Evolutionary conservation across 2,888 invertebrate species (phyloP), one percentile per base, ranked within the genome.

Genomic region (Marasmarcha lunaedactyla): DNA sequence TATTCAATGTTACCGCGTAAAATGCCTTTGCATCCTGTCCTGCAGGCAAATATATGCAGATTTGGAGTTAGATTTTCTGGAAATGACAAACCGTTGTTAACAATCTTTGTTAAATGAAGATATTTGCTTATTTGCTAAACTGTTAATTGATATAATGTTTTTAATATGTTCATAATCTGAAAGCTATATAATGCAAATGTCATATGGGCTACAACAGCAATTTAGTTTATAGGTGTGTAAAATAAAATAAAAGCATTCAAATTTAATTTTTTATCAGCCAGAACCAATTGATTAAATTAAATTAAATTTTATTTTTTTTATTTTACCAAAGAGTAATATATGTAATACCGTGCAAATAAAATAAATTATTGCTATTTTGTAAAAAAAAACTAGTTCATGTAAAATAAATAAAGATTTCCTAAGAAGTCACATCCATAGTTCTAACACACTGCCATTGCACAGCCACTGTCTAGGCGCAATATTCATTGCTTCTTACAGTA

Each of bases 1-100:
- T 59, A 64, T 66, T 66, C 61, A 62, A 59, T 63, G 61, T 59
- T 63, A 57, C 59, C 54, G 52, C 45, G 53, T 44, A 49, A 59
- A 65, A 65, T 60, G 56, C 54, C 55, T 46, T 44, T 46, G 53
- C 51, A 47, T 54, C 55, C 55, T 55, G 55, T 49, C 47, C 52
- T 52, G 47, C 33, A 39, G 26, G 47, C 11, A 45, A 58, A 56
- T 57, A 47, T 60, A 55, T 57, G 53, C 52, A 43, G 39, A 39
- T 53, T 25, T 0, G 37, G 46, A 42, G 36, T 2, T 37, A 27
- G 1, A 33, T 9, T 6, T 6, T 11, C 42, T 45, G 36, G 47
- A 47, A 42, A 11, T 10, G 41, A 30, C 34, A 11, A 33, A 30
- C 2, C 4, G 3, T 9, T 30, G 10, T 2, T 7, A 7, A 7